Evolutionary conservation across 1,140 invertebrate genomes (phyloP).

Genomic region (Tetramorium parvispinum): DNA sequence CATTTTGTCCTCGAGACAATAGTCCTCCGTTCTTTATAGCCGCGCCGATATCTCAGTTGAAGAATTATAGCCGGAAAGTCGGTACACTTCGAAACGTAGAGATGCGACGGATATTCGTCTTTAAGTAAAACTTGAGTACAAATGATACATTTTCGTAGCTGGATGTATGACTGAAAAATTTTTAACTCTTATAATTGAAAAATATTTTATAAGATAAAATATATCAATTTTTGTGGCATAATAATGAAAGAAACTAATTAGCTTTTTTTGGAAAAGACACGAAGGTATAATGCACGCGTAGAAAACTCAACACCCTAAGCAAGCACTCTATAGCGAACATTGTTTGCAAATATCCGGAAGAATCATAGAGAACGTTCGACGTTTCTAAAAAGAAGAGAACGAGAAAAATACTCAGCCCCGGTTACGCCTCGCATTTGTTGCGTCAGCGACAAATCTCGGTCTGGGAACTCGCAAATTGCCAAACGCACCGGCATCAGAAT

Average conservation of each 20-base stretch:
- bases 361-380: background rate
- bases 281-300: background rate
- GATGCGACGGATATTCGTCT: background rate
- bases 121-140: background rate
- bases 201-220: background rate
- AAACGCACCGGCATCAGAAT: conserved; percentile 64
- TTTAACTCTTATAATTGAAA: background rate
- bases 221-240: background rate
- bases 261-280: background rate
- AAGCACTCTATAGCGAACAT: background rate
- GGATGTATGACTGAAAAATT: background rate
- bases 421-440: conserved; percentile 36
- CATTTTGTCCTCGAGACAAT: conserved; percentile 72
- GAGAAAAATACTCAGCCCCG: background rate
- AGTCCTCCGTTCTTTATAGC: conserved; percentile 62
- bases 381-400: background rate
- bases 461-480: conserved; percentile 58
- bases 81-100: conserved; percentile 10
- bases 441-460: conserved; percentile 60
- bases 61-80: conserved; percentile 64
- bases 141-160: background rate
- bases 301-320: background rate
- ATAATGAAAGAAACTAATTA: background rate
- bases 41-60: conserved; percentile 64
- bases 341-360: background rate